Percentiles rank a stretch among this genome's conserved stretches.
Conservation (phyloP, 2,113 vertebrate genomes). For the Apeltes quadracus region DNA sequence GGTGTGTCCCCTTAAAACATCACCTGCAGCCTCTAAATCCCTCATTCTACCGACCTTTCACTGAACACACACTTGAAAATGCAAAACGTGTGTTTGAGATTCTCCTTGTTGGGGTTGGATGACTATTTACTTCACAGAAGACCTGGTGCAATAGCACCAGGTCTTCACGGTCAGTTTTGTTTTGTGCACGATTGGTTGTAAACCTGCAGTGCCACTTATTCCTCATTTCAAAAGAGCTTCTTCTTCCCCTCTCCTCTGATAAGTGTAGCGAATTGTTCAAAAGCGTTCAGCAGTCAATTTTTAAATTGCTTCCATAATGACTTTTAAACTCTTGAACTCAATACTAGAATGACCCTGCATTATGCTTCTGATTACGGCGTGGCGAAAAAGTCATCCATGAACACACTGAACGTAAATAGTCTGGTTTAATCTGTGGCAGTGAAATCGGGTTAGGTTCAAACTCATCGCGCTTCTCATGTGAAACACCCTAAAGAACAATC, state of each 20-base stretch:
- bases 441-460: not conserved
- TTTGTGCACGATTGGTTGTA: constrained; percentile 17
- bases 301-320: constrained; percentile 12
- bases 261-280: constrained; percentile 35
- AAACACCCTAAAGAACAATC: not conserved
- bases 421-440: not conserved
- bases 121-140: constrained; percentile 21
- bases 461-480: not conserved
- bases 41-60: not conserved
- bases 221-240: constrained; percentile 30
- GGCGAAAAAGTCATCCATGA: not conserved
- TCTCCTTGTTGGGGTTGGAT: not conserved
- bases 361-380: not conserved
- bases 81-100: constrained; percentile 9
- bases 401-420: constrained; percentile 10
- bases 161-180: constrained; percentile 32
- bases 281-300: constrained; percentile 5
- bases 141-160: constrained; percentile 7
- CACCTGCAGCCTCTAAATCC: not conserved
- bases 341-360: not conserved
- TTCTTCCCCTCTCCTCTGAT: constrained; percentile 21
- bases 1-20: constrained; percentile 13
- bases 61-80: not conserved
- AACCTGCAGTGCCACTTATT: constrained; percentile 2
- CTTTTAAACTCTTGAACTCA: constrained; percentile 20